Evolutionary conservation across 2,888 invertebrate species (phyloP).

Genomic region (Chrysopilus asiliformis): DNA sequence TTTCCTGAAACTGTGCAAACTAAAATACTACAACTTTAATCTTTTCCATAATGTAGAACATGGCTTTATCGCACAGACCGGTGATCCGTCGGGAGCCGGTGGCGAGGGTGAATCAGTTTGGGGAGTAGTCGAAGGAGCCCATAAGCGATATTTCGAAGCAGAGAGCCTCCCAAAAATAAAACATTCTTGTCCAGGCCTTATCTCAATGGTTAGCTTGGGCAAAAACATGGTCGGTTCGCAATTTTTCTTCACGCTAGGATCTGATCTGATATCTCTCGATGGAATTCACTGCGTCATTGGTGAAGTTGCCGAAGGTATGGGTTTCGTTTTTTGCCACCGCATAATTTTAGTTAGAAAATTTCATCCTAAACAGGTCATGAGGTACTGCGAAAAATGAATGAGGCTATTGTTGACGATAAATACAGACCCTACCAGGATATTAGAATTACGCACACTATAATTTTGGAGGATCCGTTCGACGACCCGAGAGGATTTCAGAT

Average conservation of each 20-base stretch:
- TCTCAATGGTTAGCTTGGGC: constrained; percentile 92
- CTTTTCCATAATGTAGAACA: constrained; percentile 86
- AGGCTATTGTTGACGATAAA: constrained; percentile 80
- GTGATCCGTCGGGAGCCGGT: constrained; percentile 87
- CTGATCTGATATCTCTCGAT: constrained; percentile 81
- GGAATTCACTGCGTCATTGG: constrained; percentile 90
- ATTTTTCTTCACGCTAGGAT: constrained; percentile 87
- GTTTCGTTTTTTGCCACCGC: background rate
- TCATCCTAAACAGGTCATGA: constrained; percentile 37
- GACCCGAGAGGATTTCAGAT: constrained; percentile 66
- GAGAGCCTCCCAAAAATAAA: constrained; percentile 85
- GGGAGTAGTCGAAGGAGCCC: constrained; percentile 70
- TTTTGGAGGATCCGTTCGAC: constrained; percentile 91
- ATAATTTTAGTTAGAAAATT: background rate
- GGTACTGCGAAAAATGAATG: constrained; percentile 77
- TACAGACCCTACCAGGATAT: constrained; percentile 90
- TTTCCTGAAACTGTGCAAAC: constrained; percentile 92
- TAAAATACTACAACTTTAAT: constrained; percentile 95
- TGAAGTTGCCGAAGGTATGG: constrained; percentile 68
- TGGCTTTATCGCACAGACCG: constrained; percentile 94
- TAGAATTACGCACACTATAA: constrained; percentile 89
- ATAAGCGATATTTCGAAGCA: constrained; percentile 79
- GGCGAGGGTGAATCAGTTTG: constrained; percentile 85
- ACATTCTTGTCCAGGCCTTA: constrained; percentile 70
- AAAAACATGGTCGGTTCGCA: constrained; percentile 84